Percentiles rank a stretch among this genome's conserved stretches.
These are phyloP conservation scores for Pelecanoides urinatrix DNA, from an alignment of 2,113 vertebrate species.

Conservation along the genomic window DNA sequence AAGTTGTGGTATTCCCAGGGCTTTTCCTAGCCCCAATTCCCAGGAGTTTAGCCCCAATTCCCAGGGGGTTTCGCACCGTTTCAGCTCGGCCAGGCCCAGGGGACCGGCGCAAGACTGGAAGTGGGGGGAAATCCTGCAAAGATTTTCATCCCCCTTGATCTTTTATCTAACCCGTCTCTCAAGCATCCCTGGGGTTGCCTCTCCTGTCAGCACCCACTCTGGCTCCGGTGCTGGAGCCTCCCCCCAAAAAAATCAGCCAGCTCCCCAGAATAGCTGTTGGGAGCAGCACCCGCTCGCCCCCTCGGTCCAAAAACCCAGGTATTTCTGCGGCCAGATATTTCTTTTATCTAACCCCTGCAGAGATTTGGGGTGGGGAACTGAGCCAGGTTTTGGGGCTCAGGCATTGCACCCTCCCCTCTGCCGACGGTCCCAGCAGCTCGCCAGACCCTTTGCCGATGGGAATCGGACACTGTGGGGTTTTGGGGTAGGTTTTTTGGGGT, in stretches of 20 bases:
- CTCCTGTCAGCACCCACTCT: fast-evolving
- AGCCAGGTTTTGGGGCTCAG: neutral
- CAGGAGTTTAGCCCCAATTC: neutral
- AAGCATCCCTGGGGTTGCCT: neutral
- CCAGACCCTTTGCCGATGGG: neutral
- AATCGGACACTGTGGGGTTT: neutral
- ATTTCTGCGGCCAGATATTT: neutral
- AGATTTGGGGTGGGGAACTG: neutral
- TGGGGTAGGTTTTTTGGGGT: neutral
- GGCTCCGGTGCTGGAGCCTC: fast-evolving
- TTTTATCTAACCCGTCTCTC: neutral
- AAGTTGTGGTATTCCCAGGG: neutral
- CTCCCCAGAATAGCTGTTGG: neutral
- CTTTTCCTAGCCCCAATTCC: neutral
- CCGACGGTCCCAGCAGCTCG: neutral
- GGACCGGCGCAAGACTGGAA: fast-evolving
- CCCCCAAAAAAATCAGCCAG: too few relatives aligned
- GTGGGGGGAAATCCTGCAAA: neutral
- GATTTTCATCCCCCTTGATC: neutral
- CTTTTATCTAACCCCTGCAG: too few relatives aligned
- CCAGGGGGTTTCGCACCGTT: neutral
- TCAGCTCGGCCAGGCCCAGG: neutral
- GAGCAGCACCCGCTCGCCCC: neutral
- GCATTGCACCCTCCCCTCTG: neutral
- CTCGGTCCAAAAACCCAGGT: fast-evolving